Evolutionary conservation across 2,797 vertebrate genomes (phyloP).

Genomic region (Sphaeramia orbicularis): DNA sequence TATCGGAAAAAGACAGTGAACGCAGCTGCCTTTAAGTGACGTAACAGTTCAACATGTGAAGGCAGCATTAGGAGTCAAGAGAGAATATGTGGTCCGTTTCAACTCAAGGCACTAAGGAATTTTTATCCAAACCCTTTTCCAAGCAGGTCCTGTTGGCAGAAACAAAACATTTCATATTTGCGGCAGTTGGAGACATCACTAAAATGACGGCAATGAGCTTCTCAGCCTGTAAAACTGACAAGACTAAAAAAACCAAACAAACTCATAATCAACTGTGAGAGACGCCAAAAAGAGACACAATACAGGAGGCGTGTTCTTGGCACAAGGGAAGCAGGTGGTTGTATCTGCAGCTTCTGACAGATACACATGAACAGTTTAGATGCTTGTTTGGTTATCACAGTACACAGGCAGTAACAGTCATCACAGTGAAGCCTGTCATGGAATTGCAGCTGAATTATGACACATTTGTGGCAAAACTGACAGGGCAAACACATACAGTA

Average conservation of each 20-base stretch:
- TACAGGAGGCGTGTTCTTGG: constrained; percentile 31
- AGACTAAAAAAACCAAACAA: neutral
- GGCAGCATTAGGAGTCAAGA: constrained; percentile 31
- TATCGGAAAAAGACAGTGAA: constrained; percentile 31
- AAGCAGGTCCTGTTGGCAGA: constrained; percentile 34
- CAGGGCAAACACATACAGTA: constrained; percentile 34
- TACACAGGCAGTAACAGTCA: constrained; percentile 27
- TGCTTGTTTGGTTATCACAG: constrained; percentile 7
- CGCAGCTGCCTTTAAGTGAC: constrained; percentile 17
- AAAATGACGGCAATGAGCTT: constrained; percentile 4
- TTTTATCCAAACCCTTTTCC: constrained; percentile 24
- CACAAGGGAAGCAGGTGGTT: constrained; percentile 21
- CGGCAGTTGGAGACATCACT: constrained; percentile 24
- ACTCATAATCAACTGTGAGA: neutral
- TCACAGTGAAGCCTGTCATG: constrained; percentile 31
- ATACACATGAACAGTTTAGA: constrained; percentile 8
- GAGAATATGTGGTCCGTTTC: constrained; percentile 38
- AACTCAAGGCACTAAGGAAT: constrained; percentile 64
- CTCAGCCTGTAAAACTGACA: constrained; percentile 7
- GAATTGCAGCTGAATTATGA: constrained; percentile 30
- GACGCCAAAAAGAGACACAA: neutral
- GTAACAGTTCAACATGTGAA: constrained; percentile 27
- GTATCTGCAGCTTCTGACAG: constrained; percentile 37
- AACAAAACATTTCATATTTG: constrained; percentile 5
- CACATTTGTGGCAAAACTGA: constrained; percentile 30